Evolutionary conservation across 2,888 invertebrate genomes (phyloP), one percentile per base, ranked within the genome.

Genomic region (Rutpela maculata): DNA sequence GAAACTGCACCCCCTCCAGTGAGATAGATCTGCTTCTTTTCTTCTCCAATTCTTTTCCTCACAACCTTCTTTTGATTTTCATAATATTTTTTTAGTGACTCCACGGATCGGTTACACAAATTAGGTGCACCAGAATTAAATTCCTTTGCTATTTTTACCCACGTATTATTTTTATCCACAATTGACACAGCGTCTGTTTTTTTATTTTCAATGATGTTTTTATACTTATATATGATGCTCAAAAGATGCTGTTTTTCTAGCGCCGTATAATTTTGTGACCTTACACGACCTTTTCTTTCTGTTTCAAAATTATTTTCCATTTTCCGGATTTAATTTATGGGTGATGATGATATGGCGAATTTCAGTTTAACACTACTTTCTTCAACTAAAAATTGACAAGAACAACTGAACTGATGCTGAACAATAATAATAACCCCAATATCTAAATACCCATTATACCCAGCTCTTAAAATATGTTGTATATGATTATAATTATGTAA

Each of bases 11-110:
- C 50, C n/a, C 50, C 50, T 50, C 50, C 2, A 50, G 6, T 50
- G 1, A 50, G n/a, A 50, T 50, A 50, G 0, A 50, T 50, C 50
- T 50, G 50, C n/a, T 50, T 50, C 12, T 12, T 50, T 5, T 50
- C 50, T 50, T 50, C 50, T n/a, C 50, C 50, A 2, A 50, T n/a
- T 50, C 50, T 50, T 50, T 50, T 50, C 50, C 50, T 50, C 50
- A 50, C 50, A n/a, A 50, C n/a, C 50, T 50, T 50, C 50, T 50
- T 50, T 50, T 50, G 50, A 50, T 50, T 50, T 50, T 50, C 17
- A 6, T 50, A 50, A 50, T 50, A n/a, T n/a, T 50, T 50, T 50
- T n/a, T n/a, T 12, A 50, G 50, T 2, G 50, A 50, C n/a, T 50
- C 50, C n/a, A 50, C 17, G 50, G 50, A 50, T 50, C 50, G 50